Evolutionary conservation across 2,113 vertebrate genomes (phyloP), one percentile per base, ranked within the genome.

Genomic region (Aptenodytes forsteri): DNA sequence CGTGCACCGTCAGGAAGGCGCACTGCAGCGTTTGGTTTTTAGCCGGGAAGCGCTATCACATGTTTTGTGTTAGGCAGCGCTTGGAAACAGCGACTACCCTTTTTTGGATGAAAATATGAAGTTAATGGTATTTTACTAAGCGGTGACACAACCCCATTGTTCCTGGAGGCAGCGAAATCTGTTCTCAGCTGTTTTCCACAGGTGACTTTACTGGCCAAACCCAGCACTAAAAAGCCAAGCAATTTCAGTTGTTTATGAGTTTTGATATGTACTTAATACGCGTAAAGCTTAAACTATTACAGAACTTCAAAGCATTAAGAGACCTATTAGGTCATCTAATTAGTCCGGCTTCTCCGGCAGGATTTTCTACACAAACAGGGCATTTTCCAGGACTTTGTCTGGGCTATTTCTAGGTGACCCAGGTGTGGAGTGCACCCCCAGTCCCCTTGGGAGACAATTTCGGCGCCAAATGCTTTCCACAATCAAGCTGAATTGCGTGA

Each of bases 101-200:
- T 14, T 36, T 56, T 26, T 7, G 25, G 36, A 26, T 36, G 40
- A 9, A 18, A 76, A 44, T 0, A 12, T 3, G 1, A 54, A 76
- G 49, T 7, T 13, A 20, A 6, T 2, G 85, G 26, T 22, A 15
- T 34, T 87, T 38, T 8, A 13, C 30, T 34, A 16, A 62, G 42
- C 0, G 3, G 16, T 25, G 44, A 36, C 69, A 76, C 10, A 32
- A 6, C 8, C 26, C 29, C 2, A 0, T 2, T 47, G 52, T 2
- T 82, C 78, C 83, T 10, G 12, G n/a, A 27, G 46, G 44, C 56
- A 75, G 16, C 0, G 0, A 21, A 30, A 73, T 61, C 42, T 40
- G 19, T n/a, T 50, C 52, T 11, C 67, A 38, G 82, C 49, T 73
- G 0, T 12, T 81, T 19, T 16, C 83, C 83, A 71, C 18, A 17